A percentile compares a stretch with the other conserved stretches of the same genome.
Evolutionary conservation across 2,797 vertebrate genomes (phyloP).

Genomic region (Takifugu ocellatus): DNA sequence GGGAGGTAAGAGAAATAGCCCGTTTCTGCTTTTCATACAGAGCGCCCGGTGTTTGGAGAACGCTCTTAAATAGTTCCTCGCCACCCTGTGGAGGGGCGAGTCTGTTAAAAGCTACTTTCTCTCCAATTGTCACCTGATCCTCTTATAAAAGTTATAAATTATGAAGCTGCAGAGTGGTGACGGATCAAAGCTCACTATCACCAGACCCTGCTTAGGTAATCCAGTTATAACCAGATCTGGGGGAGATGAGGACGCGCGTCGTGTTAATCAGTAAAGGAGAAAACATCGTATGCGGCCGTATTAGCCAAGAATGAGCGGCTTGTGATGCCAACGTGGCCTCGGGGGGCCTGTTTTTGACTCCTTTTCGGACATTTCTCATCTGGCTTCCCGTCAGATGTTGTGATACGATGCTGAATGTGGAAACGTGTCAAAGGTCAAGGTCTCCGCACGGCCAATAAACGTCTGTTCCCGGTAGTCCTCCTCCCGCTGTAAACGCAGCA

Average conservation of each 20-base stretch:
- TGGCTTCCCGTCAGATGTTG: background rate
- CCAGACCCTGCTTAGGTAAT: background rate
- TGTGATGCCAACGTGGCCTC: too few species aligned
- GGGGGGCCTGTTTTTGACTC: background rate
- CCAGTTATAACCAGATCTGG: background rate
- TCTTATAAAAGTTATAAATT: too few species aligned
- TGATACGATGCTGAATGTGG: background rate
- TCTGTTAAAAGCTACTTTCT: too few species aligned
- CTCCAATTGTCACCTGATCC: too few species aligned
- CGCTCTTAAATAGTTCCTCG: too few species aligned
- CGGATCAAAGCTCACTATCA: background rate
- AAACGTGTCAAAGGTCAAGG: slow-evolving; percentile 39
- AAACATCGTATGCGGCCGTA: background rate
- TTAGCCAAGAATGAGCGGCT: too few species aligned
- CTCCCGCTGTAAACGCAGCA: background rate
- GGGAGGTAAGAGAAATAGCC: slow-evolving; percentile 54
- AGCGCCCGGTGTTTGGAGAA: too few species aligned
- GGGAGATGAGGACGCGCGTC: too few species aligned
- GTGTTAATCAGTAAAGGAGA: background rate
- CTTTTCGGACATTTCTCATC: background rate
- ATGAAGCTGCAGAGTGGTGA: background rate
- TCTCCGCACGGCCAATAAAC: background rate
- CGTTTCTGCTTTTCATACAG: background rate
- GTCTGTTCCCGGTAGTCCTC: background rate
- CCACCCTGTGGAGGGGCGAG: too few species aligned